Evolutionary conservation across 2,888 invertebrate species (phyloP).

Genomic region (Tipula unca): DNA sequence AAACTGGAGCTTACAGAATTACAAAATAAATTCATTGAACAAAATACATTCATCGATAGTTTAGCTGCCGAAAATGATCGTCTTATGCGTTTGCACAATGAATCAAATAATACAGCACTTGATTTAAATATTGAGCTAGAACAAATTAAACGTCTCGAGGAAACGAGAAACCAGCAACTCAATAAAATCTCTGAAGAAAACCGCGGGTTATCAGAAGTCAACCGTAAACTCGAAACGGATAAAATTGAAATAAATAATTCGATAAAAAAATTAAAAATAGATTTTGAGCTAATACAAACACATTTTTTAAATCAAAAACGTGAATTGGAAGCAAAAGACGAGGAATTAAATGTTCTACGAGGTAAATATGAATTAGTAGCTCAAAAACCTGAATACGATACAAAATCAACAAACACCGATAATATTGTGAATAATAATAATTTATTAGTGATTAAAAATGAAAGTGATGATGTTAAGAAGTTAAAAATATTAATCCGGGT

Average conservation of each 20-base stretch:
- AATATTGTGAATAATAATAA: neutral
- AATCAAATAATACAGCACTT: neutral
- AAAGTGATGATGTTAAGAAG: neutral
- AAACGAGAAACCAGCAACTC: neutral
- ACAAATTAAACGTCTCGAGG: neutral
- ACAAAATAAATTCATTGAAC: neutral
- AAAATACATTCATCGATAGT: neutral
- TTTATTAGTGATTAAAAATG: neutral
- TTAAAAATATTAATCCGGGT: conserved; percentile 14
- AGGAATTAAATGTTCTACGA: neutral
- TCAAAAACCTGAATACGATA: neutral
- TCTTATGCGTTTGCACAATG: neutral
- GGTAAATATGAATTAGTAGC: neutral
- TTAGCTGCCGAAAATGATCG: neutral
- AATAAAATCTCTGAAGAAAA: neutral
- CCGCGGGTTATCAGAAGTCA: neutral
- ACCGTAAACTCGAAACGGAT: neutral
- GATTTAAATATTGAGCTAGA: neutral
- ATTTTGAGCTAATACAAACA: neutral
- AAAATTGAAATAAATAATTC: neutral
- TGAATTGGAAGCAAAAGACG: neutral
- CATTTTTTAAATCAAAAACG: neutral
- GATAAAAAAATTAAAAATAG: neutral
- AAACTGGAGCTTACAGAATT: neutral
- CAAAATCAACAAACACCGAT: neutral